Percentiles rank a stretch among this genome's conserved stretches.
Evolutionary conservation across 2,113 vertebrate species (phyloP).

Genomic region (Myodes glareolus): DNA sequence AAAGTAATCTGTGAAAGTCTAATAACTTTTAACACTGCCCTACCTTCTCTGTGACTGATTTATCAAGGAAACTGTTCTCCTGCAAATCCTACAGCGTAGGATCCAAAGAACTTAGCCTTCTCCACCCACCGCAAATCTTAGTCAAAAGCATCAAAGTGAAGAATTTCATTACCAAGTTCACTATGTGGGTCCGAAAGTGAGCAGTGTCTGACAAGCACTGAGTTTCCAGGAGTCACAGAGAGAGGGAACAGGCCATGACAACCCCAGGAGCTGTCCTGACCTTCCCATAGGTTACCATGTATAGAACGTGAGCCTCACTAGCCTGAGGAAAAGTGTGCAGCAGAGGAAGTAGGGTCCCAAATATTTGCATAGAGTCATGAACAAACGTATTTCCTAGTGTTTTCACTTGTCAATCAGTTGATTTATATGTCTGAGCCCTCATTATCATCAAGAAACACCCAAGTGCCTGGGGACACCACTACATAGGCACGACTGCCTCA

Average conservation of each 20-base stretch:
- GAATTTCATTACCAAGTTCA: constrained; percentile 11
- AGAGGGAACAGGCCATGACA: not conserved
- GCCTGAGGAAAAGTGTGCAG: not conserved
- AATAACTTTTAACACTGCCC: not conserved
- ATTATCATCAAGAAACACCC: not conserved
- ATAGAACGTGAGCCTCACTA: not conserved
- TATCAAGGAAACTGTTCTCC: not conserved
- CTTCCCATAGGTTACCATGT: not conserved
- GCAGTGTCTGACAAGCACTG: not conserved
- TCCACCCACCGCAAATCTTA: not conserved
- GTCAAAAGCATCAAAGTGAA: not conserved
- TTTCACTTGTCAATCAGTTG: not conserved
- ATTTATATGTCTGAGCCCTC: not conserved
- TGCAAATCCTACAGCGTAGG: not conserved
- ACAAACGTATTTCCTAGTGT: not conserved
- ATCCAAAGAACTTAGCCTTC: not conserved
- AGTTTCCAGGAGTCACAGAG: not conserved
- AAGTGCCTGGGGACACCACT: not conserved
- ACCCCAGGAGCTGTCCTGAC: not conserved
- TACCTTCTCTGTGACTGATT: not conserved
- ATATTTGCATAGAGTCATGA: not conserved
- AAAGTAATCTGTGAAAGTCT: not conserved
- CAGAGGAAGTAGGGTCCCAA: not conserved
- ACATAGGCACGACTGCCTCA: not conserved
- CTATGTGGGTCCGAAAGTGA: not conserved